Conservation (phyloP, 2,888 invertebrate genomes). For the Cephus pulcher region DNA sequence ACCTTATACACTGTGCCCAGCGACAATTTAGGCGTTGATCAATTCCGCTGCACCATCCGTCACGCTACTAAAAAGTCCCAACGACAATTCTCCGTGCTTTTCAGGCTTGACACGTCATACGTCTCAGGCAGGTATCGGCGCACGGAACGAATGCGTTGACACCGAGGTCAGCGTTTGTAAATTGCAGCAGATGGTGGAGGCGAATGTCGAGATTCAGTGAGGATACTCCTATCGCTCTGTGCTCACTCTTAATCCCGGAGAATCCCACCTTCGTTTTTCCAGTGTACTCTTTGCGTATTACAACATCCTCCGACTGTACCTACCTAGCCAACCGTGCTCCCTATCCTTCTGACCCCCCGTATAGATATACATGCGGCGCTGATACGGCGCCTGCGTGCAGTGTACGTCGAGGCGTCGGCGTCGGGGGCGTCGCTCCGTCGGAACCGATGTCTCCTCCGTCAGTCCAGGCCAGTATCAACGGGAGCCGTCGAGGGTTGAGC, state of each 20-base stretch:
- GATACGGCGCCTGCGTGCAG: conserved; percentile 40
- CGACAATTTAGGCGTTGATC: background rate
- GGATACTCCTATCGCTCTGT: background rate
- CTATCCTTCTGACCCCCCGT: conserved; percentile 2
- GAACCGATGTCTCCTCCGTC: conserved; percentile 49
- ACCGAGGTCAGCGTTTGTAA: background rate
- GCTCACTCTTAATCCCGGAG: background rate
- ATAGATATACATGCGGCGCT: background rate
- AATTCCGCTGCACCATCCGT: background rate
- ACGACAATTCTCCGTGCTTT: background rate
- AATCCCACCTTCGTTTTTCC: background rate
- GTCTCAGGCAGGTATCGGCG: background rate
- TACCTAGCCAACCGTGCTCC: conserved; percentile 3
- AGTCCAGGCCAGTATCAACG: conserved; percentile 57
- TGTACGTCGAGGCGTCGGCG: conserved; percentile 53
- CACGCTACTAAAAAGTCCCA: background rate
- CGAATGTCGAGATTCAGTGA: background rate
- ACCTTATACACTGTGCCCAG: background rate
- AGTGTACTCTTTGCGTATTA: conserved; percentile 7
- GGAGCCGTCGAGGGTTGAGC: conserved; percentile 52
- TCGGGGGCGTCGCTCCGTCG: conserved; percentile 60
- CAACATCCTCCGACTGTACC: conserved; percentile 6
- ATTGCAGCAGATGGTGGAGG: background rate
- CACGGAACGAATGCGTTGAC: background rate
- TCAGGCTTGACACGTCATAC: background rate